Conservation (phyloP, 2,888 invertebrate species). For the Craniophora ligustri region DNA sequence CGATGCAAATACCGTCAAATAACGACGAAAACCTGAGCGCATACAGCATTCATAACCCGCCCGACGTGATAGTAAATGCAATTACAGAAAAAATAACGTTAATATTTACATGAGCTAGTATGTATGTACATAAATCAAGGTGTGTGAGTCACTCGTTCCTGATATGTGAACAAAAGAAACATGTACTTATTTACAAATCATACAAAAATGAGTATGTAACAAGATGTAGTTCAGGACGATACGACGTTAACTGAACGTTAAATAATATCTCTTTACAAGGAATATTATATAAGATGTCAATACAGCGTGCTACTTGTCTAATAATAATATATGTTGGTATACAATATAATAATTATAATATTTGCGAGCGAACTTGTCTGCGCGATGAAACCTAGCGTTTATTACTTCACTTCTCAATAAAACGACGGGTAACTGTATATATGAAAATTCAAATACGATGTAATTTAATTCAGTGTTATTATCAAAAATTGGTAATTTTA, state of each 20-base stretch:
- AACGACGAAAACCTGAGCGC: constrained; percentile 17
- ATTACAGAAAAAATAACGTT: constrained; percentile 42
- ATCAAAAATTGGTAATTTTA: too few species aligned
- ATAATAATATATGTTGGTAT: constrained; percentile 33
- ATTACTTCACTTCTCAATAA: background rate
- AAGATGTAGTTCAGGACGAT: constrained; percentile 55
- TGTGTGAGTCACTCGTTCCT: constrained; percentile 35
- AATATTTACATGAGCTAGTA: constrained; percentile 58
- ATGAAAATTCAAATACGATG: too few species aligned
- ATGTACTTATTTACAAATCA: constrained; percentile 77
- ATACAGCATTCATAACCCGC: constrained; percentile 41
- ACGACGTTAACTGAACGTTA: constrained; percentile 63
- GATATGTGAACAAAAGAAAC: constrained; percentile 69
- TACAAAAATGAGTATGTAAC: constrained; percentile 75
- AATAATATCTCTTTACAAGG: constrained; percentile 51
- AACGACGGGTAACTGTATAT: too few species aligned
- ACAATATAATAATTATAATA: constrained; percentile 29
- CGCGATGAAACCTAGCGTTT: constrained; percentile 20
- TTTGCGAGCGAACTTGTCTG: constrained; percentile 7
- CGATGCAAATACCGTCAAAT: constrained; percentile 54
- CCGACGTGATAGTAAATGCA: constrained; percentile 53
- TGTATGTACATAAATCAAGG: constrained; percentile 51
- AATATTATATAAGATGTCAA: constrained; percentile 45
- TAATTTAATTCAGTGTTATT: too few species aligned
- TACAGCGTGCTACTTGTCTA: constrained; percentile 36